Evolutionary conservation across 1,140 invertebrate species (phyloP), one percentile per base, ranked within the genome.

Genomic region (Leucophenga varia): DNA sequence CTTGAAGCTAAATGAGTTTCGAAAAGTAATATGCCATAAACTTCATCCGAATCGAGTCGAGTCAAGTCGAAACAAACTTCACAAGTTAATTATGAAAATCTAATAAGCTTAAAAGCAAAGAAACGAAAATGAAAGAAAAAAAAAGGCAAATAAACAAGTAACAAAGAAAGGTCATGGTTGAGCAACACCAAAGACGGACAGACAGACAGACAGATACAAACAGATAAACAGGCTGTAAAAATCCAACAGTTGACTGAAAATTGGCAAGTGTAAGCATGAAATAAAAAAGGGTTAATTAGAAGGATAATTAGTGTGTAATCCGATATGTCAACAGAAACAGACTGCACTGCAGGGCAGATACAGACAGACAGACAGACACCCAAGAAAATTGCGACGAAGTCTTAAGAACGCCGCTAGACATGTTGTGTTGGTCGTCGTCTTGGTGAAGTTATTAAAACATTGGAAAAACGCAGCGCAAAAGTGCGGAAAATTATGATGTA

Each of bases 321-420:
- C 63, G 63, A 67, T 67, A 67, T 67, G 64, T 67, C 63, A 67
- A 67, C 63, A 67, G n/a, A n/a, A n/a, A n/a, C n/a, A n/a, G n/a
- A n/a, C n/a, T n/a, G n/a, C n/a, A n/a, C n/a, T n/a, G n/a, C n/a
- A n/a, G n/a, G n/a, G n/a, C n/a, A n/a, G n/a, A n/a, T n/a, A n/a
- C n/a, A n/a, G n/a, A n/a, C n/a, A n/a, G n/a, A n/a, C n/a, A n/a
- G n/a, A n/a, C n/a, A n/a, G n/a, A n/a, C n/a, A n/a, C n/a, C n/a
- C n/a, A n/a, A n/a, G n/a, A n/a, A n/a, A n/a, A n/a, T n/a, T n/a
- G n/a, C n/a, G n/a, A n/a, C n/a, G n/a, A n/a, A n/a, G n/a, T n/a
- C n/a, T n/a, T n/a, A n/a, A n/a, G n/a, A n/a, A n/a, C n/a, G n/a
- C n/a, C n/a, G n/a, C n/a, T n/a, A n/a, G n/a, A n/a, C n/a, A n/a